Evolutionary conservation across 1,140 invertebrate genomes (phyloP).

Genomic region (Anoplolepis gracilipes): DNA sequence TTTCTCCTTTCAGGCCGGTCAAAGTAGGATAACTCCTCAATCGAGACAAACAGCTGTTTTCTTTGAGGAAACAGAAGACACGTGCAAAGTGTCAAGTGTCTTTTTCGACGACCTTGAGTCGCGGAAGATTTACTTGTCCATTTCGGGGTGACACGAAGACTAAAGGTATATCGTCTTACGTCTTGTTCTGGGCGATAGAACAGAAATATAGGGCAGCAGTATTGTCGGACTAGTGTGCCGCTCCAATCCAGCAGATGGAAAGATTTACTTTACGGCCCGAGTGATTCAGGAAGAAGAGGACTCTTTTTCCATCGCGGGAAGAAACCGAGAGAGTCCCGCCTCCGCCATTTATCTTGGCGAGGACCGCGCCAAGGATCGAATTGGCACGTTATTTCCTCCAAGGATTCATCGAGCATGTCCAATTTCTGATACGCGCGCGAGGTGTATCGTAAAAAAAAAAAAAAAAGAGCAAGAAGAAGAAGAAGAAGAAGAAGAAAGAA

Average conservation of each 20-base stretch:
- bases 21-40: too few relatives aligned
- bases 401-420: neutral
- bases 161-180: constrained; percentile 37
- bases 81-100: constrained; percentile 12
- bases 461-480: too few relatives aligned
- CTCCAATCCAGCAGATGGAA: constrained; percentile 55
- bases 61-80: too few relatives aligned
- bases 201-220: constrained; percentile 55
- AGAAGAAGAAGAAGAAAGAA: too few relatives aligned
- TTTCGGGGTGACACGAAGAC: constrained; percentile 14
- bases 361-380: constrained; percentile 20
- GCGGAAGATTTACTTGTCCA: constrained; percentile 51
- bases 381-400: constrained; percentile 13
- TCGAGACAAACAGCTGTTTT: too few relatives aligned
- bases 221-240: constrained; percentile 52
- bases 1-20: too few relatives aligned
- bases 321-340: constrained; percentile 45
- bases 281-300: constrained; percentile 56
- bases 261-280: constrained; percentile 61
- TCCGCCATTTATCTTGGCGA: constrained; percentile 40
- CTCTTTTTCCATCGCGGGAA: constrained; percentile 37
- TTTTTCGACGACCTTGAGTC: constrained; percentile 46
- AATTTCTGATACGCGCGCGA: neutral
- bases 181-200: constrained; percentile 47
- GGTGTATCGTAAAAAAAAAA: neutral